Percentiles rank a stretch among this genome's conserved stretches.
These are phyloP conservation scores for Dascillus cervinus DNA, from an alignment of 2,888 invertebrate species.

Conservation along the genomic window DNA sequence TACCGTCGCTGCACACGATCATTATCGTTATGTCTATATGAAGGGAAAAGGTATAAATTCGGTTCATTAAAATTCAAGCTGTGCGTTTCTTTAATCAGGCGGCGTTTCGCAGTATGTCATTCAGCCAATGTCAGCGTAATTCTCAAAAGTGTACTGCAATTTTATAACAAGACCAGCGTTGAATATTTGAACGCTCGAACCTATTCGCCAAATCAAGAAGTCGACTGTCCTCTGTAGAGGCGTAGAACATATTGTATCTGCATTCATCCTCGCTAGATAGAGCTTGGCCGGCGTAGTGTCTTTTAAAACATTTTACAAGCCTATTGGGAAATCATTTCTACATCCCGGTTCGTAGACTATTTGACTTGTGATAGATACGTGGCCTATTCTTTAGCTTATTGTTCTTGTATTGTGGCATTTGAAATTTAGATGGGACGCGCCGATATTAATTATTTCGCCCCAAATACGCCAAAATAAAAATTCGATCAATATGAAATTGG, in stretches of 20 bases:
- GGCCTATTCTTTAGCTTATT: conserved; percentile 26
- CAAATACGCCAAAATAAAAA: too few species aligned
- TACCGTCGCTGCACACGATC: neutral
- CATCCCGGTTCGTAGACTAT: conserved; percentile 33
- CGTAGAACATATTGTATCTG: conserved; percentile 20
- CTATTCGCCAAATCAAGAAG: conserved; percentile 22
- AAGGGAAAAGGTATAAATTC: too few species aligned
- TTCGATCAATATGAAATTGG: too few species aligned
- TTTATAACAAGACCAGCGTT: conserved; percentile 26
- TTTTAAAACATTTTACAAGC: conserved; percentile 46
- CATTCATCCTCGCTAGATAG: conserved; percentile 23
- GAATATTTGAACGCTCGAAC: conserved; percentile 27
- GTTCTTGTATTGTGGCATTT: conserved; percentile 6
- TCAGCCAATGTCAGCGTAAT: too few species aligned
- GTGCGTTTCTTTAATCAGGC: too few species aligned
- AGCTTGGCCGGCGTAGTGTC: conserved; percentile 27
- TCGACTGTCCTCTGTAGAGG: conserved; percentile 20
- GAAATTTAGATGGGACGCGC: too few species aligned
- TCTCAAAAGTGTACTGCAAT: conserved; percentile 8
- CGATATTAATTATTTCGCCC: too few species aligned
- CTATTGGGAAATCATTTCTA: conserved; percentile 49
- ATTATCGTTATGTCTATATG: too few species aligned
- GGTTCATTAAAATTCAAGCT: too few species aligned
- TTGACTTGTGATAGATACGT: conserved; percentile 40
- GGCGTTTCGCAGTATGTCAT: too few species aligned